A percentile compares a stretch with the other conserved stretches of the same genome.
These are phyloP conservation scores for Mercenaria mercenaria DNA, from an alignment of 1,140 invertebrate species.

Conservation along the genomic window DNA sequence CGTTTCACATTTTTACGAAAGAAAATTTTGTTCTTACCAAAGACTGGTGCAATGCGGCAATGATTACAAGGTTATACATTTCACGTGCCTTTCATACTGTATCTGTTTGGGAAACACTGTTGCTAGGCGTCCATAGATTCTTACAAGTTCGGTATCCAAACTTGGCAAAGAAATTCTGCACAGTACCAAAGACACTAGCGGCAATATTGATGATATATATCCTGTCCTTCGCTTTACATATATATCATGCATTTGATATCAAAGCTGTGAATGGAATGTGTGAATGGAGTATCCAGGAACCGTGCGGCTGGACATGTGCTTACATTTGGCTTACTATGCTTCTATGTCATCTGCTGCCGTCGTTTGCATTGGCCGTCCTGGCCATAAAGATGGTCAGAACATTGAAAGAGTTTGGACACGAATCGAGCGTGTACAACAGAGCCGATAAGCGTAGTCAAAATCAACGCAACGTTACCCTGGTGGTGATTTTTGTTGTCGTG, in stretches of 20 bases:
- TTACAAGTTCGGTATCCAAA: slow-evolving; percentile 4
- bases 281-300: slow-evolving; percentile 23
- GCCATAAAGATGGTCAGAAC: slow-evolving; percentile 9
- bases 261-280: slow-evolving; percentile 45
- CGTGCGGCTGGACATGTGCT: slow-evolving; percentile 49
- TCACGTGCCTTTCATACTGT: slow-evolving; percentile 60
- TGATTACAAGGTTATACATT: slow-evolving; percentile 52
- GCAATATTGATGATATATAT: slow-evolving; percentile 15
- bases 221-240: slow-evolving; percentile 30
- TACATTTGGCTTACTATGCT: slow-evolving; percentile 48
- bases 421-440: neutral
- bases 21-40: slow-evolving; percentile 10
- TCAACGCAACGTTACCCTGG: slow-evolving; percentile 20
- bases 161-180: neutral
- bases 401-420: neutral
- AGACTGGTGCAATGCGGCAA: slow-evolving; percentile 45
- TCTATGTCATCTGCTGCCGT: slow-evolving; percentile 9
- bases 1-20: slow-evolving; percentile 38
- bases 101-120: slow-evolving; percentile 45
- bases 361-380: neutral
- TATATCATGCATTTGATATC: slow-evolving; percentile 56
- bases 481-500: slow-evolving; percentile 31
- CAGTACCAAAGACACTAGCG: neutral
- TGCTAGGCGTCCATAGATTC: slow-evolving; percentile 37
- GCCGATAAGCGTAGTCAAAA: neutral